These are phyloP conservation scores for Escarpia spicata DNA, from an alignment of 2,888 invertebrate genomes.

Conservation along the genomic window DNA sequence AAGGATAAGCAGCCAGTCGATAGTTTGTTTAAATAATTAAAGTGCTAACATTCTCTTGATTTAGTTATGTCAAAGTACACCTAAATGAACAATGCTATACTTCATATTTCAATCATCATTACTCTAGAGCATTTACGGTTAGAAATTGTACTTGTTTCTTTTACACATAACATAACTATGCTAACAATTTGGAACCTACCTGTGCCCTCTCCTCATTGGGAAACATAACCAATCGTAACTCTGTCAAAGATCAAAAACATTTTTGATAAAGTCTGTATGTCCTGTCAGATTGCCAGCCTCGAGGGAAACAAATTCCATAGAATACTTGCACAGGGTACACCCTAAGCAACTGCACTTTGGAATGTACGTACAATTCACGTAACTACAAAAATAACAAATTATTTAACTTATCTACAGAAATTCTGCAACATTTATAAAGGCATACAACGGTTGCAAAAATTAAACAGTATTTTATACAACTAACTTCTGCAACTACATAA, in stretches of 20 bases:
- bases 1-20: too few species aligned
- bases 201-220: neutral
- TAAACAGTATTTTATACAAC: neutral
- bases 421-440: neutral
- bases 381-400: neutral
- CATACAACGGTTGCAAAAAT: neutral
- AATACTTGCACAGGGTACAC: neutral
- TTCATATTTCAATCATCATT: too few species aligned
- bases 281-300: neutral
- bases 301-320: neutral
- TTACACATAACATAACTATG: neutral
- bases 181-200: neutral
- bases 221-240: neutral
- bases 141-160: neutral
- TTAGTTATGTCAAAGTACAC: too few species aligned
- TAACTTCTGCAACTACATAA: neutral
- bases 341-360: neutral
- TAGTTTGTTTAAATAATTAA: too few species aligned
- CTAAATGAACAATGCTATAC: too few species aligned
- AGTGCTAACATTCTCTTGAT: too few species aligned
- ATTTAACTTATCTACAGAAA: neutral
- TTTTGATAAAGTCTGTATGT: neutral
- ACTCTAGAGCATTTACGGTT: too few species aligned
- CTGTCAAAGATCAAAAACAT: too few species aligned
- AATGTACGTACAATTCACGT: neutral